Percentiles rank a stretch among this genome's conserved stretches.
Evolutionary conservation across 2,888 invertebrate species (phyloP).

Genomic region (Endotricha flammealis): DNA sequence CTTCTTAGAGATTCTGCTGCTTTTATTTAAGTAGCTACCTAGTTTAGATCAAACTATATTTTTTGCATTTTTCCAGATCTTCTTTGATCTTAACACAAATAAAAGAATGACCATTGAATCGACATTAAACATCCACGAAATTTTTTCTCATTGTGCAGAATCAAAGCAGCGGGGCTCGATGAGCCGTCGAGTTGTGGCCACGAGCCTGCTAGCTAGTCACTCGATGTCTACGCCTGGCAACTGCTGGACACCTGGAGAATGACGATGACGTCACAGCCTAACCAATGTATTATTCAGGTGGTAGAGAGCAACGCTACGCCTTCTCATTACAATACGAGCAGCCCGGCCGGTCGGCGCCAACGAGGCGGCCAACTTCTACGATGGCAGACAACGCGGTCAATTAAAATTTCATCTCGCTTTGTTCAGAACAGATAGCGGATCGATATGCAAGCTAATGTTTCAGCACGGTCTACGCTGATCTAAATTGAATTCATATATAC

Average conservation of each 20-base stretch:
- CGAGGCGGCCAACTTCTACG: slow-evolving; percentile 51
- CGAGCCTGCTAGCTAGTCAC: too few relatives aligned
- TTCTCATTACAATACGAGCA: slow-evolving; percentile 56
- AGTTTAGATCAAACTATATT: too few relatives aligned
- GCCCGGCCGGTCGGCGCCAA: slow-evolving; percentile 38
- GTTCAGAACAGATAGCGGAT: slow-evolving; percentile 62
- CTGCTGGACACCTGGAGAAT: slow-evolving; percentile 15
- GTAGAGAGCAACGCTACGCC: slow-evolving; percentile 15
- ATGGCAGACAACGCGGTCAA: slow-evolving; percentile 62
- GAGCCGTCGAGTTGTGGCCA: too few relatives aligned
- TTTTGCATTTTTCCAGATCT: too few relatives aligned
- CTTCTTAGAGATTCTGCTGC: too few relatives aligned
- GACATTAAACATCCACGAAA: too few relatives aligned
- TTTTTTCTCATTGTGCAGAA: too few relatives aligned
- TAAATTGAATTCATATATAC: slow-evolving; percentile 58
- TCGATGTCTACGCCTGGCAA: too few relatives aligned
- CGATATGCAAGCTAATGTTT: slow-evolving; percentile 58
- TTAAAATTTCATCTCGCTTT: slow-evolving; percentile 75
- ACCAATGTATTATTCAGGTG: slow-evolving; percentile 44
- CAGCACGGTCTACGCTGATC: slow-evolving; percentile 43
- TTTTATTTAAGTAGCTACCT: too few relatives aligned
- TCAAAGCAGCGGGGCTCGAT: too few relatives aligned
- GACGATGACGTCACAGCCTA: slow-evolving; percentile 13
- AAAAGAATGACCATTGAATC: too few relatives aligned
- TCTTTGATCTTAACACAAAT: too few relatives aligned